phyloP scores from a whole-genome alignment of 2,113 vertebrate species.

The Eclectus roratus region DNA sequence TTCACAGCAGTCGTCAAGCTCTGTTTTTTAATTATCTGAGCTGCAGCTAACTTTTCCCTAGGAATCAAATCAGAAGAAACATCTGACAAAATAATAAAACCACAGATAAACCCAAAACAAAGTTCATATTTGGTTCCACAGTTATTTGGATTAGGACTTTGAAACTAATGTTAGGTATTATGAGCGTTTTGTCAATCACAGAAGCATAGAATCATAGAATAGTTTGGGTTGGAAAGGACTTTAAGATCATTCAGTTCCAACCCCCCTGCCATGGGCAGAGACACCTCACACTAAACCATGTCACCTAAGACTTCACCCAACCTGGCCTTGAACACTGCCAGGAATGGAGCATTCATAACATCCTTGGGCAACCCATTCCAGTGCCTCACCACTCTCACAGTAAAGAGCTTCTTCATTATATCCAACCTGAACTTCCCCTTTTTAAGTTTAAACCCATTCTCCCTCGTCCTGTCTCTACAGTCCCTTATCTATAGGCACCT shows the following conservation, averaged over 20 bases:
- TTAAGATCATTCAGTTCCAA: background rate
- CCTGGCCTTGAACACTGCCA: background rate
- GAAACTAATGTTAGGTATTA: background rate
- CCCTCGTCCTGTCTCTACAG: background rate
- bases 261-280: background rate
- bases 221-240: background rate
- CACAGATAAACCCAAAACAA: background rate
- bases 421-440: background rate
- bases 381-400: background rate
- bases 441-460: background rate
- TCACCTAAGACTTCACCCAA: background rate
- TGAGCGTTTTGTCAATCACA: background rate
- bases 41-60: background rate
- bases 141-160: background rate
- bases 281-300: background rate
- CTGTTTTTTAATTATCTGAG: conserved; percentile 8
- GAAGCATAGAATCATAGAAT: background rate
- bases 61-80: background rate
- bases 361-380: background rate
- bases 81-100: background rate
- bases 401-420: background rate
- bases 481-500: background rate
- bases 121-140: background rate
- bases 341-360: background rate
- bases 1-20: background rate